Evolutionary conservation across 2,888 invertebrate species (phyloP), one percentile per base, ranked within the genome.

Genomic region (Phengaris arion): DNA sequence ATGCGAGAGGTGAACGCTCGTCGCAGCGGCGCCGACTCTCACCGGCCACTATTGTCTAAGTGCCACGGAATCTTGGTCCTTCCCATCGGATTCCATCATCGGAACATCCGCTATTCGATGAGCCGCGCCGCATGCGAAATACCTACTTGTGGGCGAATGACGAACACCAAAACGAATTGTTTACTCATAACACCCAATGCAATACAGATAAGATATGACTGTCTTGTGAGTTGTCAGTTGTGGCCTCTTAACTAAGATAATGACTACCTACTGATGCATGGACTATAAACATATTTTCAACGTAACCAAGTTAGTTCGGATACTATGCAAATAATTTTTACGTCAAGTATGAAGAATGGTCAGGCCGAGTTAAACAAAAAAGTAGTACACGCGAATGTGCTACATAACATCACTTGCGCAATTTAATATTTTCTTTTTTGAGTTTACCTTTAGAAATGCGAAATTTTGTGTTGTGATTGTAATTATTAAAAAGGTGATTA

Each of bases 41-140:
- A 89, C 92, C 90, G 89, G 87, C 87, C 81, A 88, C 89, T 92
- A 93, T 93, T 93, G 93, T 93, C 91, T 92, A 89, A 91, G 90
- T 91, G 92, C 90, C 88, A 87, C 91, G 91, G 92, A 90, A 91
- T 93, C 93, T 92, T 92, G 88, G 92, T 92, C 91, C 93, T 92
- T 91, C 89, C 88, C 91, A 91, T 89, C 89, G 89, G 88, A 92
- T 90, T 90, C 91, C 90, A 86, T 86, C 87, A 87, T 86, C 86
- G 89, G 87, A 85, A 88, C 88, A 91, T 92, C 90, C 91, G 90
- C 84, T 84, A 86, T 82, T 83, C 82, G 85, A 86, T 86, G 87
- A 88, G 87, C 88, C 85, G 87, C 88, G 85, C 85, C 85, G 88
- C 88, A 87, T 87, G 90, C 90, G 83, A 90, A 90, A 89, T 86